Base-by-base conservation (phyloP, 2,797 vertebrate genomes). In the Melanotaenia nigrans region DNA sequence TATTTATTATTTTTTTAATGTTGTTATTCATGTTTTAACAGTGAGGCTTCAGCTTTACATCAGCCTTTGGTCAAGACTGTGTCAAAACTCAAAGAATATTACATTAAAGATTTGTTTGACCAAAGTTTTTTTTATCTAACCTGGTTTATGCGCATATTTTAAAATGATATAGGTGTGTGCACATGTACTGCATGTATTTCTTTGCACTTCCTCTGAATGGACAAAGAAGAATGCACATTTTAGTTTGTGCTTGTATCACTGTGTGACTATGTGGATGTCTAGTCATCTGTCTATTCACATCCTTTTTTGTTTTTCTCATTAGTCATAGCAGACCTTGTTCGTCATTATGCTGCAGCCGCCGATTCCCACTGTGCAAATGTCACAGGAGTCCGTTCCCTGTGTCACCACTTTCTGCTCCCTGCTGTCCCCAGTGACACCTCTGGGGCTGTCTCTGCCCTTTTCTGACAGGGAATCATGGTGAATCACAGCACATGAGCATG, bases 291-390 rank as follows among this genome's bases (percentile, higher is more conserved):
- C 45, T 45, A 57, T 65, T 77, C 14, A 33, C 61, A 49, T 61
- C 51, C 14, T 61, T 14, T 33, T 32, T 71, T 63, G 47, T 81
- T 81, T 71, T 59, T 68, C 73, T 86, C 78, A 85, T 88, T 87
- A 79, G 70, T 68, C 22, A 81, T 73, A 83, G 67, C 3, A 30
- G 82, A 67, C 79, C 49, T 59, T 75, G 61, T 64, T 83, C 53
- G 2, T 83, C 79, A 75, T 76, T 84, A 81, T 51, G 57, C 75
- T 57, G 63, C 35, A 77, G 68, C n/a, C 61, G 45, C 70, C 20
- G 38, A 49, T 65, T 72, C 78, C 71, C 59, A 67, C 83, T 83
- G 81, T 47, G 86, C 68, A 85, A 89, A 91, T 88, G 90, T 87
- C 89, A 90, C 84, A 60, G 22, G 75, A 75, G 67, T 64, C 80